Evolutionary conservation across 2,888 invertebrate species (phyloP).

Genomic region (Iselma pallidipennis): DNA sequence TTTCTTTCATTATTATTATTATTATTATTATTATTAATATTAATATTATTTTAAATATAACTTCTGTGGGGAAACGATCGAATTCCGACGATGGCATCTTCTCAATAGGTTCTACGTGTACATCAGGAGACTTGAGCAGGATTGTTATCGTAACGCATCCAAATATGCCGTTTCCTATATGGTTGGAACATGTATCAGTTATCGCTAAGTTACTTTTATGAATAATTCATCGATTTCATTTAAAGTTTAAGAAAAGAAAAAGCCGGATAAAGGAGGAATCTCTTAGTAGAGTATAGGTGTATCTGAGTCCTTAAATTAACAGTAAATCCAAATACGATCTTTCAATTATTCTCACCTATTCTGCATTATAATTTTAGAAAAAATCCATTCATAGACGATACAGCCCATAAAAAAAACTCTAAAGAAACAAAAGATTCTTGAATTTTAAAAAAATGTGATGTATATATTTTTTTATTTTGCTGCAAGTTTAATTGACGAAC

Average conservation of each 20-base stretch:
- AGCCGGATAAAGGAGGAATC: not conserved
- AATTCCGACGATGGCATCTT: not conserved
- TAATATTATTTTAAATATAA: not conserved
- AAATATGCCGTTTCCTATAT: slow-evolving; percentile 13
- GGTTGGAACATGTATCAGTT: slow-evolving; percentile 13
- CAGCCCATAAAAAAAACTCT: too few species aligned
- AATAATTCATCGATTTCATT: slow-evolving; percentile 20
- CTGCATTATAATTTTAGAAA: not conserved
- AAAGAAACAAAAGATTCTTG: too few species aligned
- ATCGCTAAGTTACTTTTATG: slow-evolving; percentile 12
- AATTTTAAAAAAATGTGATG: too few species aligned
- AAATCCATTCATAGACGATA: too few species aligned
- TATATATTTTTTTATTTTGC: not conserved
- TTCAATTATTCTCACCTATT: not conserved
- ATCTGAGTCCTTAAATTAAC: not conserved
- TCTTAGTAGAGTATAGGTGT: not conserved
- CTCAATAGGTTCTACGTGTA: not conserved
- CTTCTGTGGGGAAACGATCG: not conserved
- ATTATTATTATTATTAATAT: not conserved
- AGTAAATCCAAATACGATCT: not conserved
- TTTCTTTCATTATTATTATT: not conserved
- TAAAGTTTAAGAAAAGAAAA: not conserved
- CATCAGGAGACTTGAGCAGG: not conserved
- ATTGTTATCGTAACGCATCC: slow-evolving; percentile 13
- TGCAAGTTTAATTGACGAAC: not conserved